Percentiles rank a stretch among this genome's conserved stretches.
Conservation (phyloP, 2,113 vertebrate genomes). For the Oenanthe melanoleuca region DNA sequence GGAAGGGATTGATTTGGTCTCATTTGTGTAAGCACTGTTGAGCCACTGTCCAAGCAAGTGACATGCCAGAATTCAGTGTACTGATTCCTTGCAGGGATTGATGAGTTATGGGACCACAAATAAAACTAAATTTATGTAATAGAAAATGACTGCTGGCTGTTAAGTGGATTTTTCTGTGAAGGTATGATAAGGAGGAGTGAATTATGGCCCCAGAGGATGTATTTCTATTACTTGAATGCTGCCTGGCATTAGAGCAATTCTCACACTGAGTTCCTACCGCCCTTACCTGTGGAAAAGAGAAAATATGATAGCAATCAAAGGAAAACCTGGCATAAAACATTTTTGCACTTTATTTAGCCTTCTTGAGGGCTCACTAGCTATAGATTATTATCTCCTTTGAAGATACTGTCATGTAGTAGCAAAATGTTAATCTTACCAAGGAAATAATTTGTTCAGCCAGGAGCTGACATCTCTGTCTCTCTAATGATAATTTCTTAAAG, state of each 20-base stretch:
- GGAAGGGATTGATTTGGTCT: not conserved
- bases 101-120: not conserved
- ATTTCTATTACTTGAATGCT: not conserved
- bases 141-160: not conserved
- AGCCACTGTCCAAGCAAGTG: not conserved
- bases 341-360: not conserved
- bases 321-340: not conserved
- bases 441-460: not conserved
- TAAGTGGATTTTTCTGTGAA: not conserved
- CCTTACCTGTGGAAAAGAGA: not conserved
- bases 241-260: not conserved
- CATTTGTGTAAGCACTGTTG: not conserved
- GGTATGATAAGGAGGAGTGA: not conserved
- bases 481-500: not conserved
- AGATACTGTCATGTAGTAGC: not conserved
- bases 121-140: not conserved
- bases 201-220: not conserved
- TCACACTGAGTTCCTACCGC: not conserved
- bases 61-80: not conserved
- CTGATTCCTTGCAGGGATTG: not conserved
- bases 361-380: not conserved
- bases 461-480: not conserved
- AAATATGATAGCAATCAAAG: not conserved
- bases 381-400: not conserved
- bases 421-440: not conserved